Percentiles rank a stretch among this genome's conserved stretches.
Evolutionary conservation across 1,140 invertebrate species (phyloP).

Genomic region (Eubasilissa regina): DNA sequence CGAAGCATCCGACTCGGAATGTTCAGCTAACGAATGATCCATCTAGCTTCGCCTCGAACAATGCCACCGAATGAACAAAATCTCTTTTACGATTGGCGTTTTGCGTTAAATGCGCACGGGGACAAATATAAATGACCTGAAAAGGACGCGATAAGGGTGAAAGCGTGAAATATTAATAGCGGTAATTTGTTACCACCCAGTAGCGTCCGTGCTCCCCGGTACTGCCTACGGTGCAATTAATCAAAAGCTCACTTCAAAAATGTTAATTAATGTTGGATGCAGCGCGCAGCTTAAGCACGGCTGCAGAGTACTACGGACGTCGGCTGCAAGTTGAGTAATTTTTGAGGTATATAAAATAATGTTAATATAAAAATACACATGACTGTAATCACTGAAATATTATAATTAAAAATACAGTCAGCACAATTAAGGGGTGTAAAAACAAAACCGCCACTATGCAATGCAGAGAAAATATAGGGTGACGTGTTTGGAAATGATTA

Average conservation of each 20-base stretch:
- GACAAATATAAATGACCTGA: conserved; percentile 43
- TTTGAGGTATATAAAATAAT: too few species aligned
- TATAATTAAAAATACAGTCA: too few species aligned
- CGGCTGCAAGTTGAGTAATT: too few species aligned
- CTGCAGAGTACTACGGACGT: too few species aligned
- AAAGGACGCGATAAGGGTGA: conserved; percentile 40
- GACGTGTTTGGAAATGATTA: too few species aligned
- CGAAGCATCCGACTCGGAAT: too few species aligned
- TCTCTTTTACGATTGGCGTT: conserved; percentile 42
- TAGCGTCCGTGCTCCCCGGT: conserved; percentile 5
- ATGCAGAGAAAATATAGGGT: too few species aligned
- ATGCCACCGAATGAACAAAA: conserved; percentile 14
- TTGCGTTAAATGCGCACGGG: conserved; percentile 12
- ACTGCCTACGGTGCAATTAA: conserved; percentile 30
- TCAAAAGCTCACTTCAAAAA: conserved; percentile 43
- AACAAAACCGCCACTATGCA: too few species aligned
- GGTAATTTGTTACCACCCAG: conserved; percentile 36
- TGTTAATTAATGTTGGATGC: conserved; percentile 33
- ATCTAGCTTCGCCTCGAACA: conserved; percentile 1
- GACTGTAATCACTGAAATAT: too few species aligned
- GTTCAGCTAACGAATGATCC: too few species aligned
- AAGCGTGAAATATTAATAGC: conserved; percentile 45
- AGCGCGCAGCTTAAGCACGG: background rate
- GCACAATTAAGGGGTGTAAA: too few species aligned
- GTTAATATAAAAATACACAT: too few species aligned